Base-by-base conservation (phyloP, 2,797 vertebrate species). In the Anguilla obscura region DNA sequence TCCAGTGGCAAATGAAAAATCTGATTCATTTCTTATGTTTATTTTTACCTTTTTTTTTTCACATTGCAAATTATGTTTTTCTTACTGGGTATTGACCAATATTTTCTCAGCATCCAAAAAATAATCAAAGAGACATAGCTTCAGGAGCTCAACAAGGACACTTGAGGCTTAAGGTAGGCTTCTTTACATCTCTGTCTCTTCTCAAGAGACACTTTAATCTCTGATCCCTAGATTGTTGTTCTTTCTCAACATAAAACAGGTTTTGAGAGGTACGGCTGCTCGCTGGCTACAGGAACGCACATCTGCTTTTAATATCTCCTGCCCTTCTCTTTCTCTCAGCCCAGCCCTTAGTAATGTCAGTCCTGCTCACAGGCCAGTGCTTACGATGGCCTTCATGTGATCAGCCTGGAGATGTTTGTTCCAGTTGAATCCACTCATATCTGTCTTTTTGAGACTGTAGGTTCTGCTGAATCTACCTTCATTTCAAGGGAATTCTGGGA, bases 181-280 rank as follows among this genome's bases (percentile, higher is more conserved):
- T 16, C 33, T 7, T 76, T 45, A 24, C 79, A 48, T 50, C 40
- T 36, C 71, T 50, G 40, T 80, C 21, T 82, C 40, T 48, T n/a
- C 79, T 82, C 79, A 48, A 50, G 79, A 50, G 79, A n/a, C 79
- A n/a, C 18, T 82, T 85, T 85, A 33, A 85, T 85, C 84, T 36
- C 27, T 50, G 40, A 9, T 82, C 79, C 24, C 40, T 6, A 50
- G 79, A 24, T n/a, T 10, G 58, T 14, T 45, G 85, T 40, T 48
- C 40, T 56, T 84, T 84, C 24, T 84, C 24, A 14, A 52, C 83
- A 33, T 40, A 18, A 52, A 56, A 56, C 83, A 56, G 7, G 48
- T 18, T 21, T 33, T 56, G 52, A 36, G 56, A 48, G 85, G 36
- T 24, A 86, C 7, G 60, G 85, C 85, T 58, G 52, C 63, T 58